Evolutionary conservation across 2,888 invertebrate species (phyloP), one percentile per base, ranked within the genome.

Genomic region (Halocaridina rubra): DNA sequence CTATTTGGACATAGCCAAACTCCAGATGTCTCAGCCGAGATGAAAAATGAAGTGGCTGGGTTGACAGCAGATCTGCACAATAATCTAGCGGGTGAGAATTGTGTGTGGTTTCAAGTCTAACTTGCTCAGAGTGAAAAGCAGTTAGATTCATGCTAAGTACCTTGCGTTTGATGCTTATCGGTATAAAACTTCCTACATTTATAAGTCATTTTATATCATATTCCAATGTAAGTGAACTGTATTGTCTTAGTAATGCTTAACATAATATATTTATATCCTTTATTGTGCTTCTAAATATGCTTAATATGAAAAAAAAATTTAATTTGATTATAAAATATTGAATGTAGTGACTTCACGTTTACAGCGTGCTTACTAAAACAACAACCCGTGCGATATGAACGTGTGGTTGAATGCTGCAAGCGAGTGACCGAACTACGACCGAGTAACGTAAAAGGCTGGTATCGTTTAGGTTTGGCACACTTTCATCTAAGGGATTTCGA

Each of bases 401-500:
- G 84, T 33, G 84, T 84, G 7, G 67, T 84, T 33, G 71, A 71
- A 32, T 84, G 84, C 30, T 84, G 84, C 29, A 39, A 80, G 59
- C 46, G 67, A 19, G 84, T 84, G 74, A 84, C 84, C 3, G 46
- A 72, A 30, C 75, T 79, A 10, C 72, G 67, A 32, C 79, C 79
- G 27, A 29, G 32, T 22, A 84, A 84, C 59, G 59, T 74, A 53
- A 84, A 84, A 39, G 84, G 84, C 22, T 84, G 84, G 84, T 84
- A 84, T 27, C 84, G 84, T 33, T 74, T 84, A 3, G 84, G 84
- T n/a, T 24, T 84, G n/a, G 84, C 84, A 19, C 69, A 80, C 33
- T 75, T 64, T 69, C 67, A 80, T 75, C 64, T 80, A 7, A 74
- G 69, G 7, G 69, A 84, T 29, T 80, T 61, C 67, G 84, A 84